Evolutionary conservation across 2,797 vertebrate genomes (phyloP).

Genomic region (Peromyscus aztecus): DNA sequence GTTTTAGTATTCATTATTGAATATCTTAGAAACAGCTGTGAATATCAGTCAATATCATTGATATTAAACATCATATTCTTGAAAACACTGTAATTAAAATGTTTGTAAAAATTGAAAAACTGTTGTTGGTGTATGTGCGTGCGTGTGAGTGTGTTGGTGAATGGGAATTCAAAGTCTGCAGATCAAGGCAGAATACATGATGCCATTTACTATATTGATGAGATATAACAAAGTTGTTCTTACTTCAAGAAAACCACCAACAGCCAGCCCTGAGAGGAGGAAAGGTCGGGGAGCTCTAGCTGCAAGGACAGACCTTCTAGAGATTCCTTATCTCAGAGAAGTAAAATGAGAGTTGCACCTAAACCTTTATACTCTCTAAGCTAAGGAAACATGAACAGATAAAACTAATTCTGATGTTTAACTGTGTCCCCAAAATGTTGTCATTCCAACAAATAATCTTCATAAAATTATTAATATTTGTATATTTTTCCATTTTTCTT

Average conservation of each 20-base stretch:
- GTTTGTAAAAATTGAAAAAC: background rate
- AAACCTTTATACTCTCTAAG: background rate
- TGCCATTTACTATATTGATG: background rate
- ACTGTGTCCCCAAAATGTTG: background rate
- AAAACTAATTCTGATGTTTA: background rate
- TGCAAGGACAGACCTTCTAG: background rate
- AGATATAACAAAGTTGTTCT: background rate
- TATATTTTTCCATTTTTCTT: background rate
- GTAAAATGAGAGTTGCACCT: background rate
- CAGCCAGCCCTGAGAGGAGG: background rate
- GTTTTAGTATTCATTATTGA: conserved; percentile 21
- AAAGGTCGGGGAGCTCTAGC: background rate
- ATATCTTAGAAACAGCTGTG: background rate
- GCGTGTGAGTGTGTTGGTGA: background rate
- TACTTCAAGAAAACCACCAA: background rate
- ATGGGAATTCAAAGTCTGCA: background rate
- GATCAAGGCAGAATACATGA: background rate
- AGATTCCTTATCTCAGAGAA: background rate
- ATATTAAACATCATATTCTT: conserved; percentile 1
- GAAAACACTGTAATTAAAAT: conserved; percentile 15
- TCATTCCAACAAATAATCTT: background rate
- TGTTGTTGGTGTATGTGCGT: background rate
- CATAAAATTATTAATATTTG: background rate
- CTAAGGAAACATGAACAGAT: background rate
- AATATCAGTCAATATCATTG: background rate